A percentile compares a stretch with the other conserved stretches of the same genome.
phyloP scores from a whole-genome alignment of 2,797 vertebrate genomes.

The Pachyuromys duprasi region DNA sequence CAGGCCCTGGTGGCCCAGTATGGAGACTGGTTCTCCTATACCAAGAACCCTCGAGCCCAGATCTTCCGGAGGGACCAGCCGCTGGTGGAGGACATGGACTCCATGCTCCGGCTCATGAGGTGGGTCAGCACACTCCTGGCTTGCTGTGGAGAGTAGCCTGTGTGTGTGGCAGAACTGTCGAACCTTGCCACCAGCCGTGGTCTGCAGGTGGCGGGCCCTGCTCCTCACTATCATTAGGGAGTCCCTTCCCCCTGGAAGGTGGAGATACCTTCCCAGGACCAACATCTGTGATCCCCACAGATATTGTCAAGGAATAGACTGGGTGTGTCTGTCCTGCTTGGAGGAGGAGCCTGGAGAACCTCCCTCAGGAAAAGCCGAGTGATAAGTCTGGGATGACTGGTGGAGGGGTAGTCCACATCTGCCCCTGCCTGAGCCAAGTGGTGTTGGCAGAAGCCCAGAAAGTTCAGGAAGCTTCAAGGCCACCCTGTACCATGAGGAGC shows the following conservation, averaged over 20 bases:
- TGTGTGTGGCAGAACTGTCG: background rate
- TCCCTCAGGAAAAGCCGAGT: background rate
- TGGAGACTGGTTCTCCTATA: constrained; percentile 95
- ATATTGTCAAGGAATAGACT: background rate
- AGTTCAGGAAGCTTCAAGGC: accelerated
- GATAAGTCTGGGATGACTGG: no score
- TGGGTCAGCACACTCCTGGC: constrained; percentile 70
- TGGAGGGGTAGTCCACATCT: background rate
- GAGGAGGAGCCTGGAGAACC: background rate
- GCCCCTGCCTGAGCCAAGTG: background rate
- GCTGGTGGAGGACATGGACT: constrained; percentile 89
- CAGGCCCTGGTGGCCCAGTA: constrained; percentile 92
- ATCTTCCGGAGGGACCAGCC: constrained; percentile 96
- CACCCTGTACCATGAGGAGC: accelerated
- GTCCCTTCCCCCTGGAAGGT: background rate
- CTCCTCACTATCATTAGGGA: accelerated
- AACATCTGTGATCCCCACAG: background rate
- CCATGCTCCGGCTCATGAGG: constrained; percentile 97
- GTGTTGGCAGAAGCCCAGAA: accelerated
- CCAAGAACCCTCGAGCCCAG: constrained; percentile 93
- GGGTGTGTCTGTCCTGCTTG: background rate
- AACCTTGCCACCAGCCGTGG: background rate
- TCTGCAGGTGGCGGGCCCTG: background rate
- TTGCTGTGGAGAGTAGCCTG: background rate
- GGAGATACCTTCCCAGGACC: accelerated